Percentiles rank a stretch among this genome's conserved stretches.
Evolutionary conservation across 2,113 vertebrate species (phyloP).

Genomic region (Limnothrissa miodon): DNA sequence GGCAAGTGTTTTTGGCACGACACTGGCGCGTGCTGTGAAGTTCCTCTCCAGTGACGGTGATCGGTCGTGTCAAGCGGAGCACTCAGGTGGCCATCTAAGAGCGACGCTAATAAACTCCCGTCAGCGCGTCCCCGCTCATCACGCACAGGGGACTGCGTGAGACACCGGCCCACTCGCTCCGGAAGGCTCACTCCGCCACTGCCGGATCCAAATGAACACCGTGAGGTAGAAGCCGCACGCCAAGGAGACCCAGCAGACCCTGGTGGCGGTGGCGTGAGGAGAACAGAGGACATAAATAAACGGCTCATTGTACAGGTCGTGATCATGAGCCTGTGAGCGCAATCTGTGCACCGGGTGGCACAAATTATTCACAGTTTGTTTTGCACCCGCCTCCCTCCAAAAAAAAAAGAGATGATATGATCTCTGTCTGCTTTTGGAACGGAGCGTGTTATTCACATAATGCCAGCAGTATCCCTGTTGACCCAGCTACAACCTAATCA

Average conservation of each 20-base stretch:
- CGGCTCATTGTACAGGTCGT: neutral
- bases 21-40: slow-evolving; percentile 25
- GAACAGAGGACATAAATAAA: slow-evolving; percentile 11
- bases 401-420: neutral
- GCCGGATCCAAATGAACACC: slow-evolving; percentile 59
- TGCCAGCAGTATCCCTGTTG: neutral
- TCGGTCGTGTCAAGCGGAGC: slow-evolving; percentile 66
- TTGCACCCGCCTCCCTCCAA: no score
- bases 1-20: slow-evolving; percentile 40
- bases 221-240: slow-evolving; percentile 47
- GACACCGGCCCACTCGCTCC: slow-evolving; percentile 30
- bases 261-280: slow-evolving; percentile 20
- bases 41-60: slow-evolving; percentile 56
- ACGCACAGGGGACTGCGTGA: slow-evolving; percentile 33
- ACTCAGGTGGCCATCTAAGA: slow-evolving; percentile 61
- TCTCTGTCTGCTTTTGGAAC: neutral
- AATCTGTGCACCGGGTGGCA: neutral
- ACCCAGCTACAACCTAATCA: neutral
- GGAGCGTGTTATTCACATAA: neutral
- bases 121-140: slow-evolving; percentile 61
- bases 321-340: neutral
- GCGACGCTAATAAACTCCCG: slow-evolving; percentile 63
- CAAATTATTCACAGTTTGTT: slow-evolving; percentile 3
- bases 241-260: slow-evolving; percentile 46
- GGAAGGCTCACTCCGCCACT: slow-evolving; percentile 57